Evolutionary conservation across 2,113 vertebrate species (phyloP).

Genomic region (Elgaria multicarinata): DNA sequence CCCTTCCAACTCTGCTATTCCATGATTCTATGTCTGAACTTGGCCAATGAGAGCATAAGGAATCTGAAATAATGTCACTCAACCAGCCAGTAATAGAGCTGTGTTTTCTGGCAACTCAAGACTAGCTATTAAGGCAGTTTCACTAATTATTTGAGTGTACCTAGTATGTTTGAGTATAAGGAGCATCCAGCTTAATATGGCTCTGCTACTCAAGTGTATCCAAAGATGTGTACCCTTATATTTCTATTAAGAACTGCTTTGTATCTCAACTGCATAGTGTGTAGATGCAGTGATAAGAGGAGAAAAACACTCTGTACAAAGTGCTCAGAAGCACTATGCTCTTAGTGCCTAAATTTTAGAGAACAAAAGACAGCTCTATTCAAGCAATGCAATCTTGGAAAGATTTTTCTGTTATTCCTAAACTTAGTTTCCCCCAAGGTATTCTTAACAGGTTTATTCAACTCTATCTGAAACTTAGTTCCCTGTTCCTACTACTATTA

Average conservation of each 20-base stretch:
- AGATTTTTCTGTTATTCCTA: not conserved
- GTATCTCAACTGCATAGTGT: not conserved
- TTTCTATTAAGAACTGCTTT: not conserved
- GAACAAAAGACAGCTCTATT: not conserved
- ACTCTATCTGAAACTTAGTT: not conserved
- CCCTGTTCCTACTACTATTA: not conserved
- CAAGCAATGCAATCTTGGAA: no score
- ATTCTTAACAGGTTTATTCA: not conserved
- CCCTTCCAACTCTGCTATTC: no score
- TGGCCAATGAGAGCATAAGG: not conserved
- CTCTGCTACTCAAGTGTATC: not conserved
- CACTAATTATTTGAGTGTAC: not conserved
- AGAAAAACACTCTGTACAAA: not conserved
- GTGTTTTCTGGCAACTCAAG: not conserved
- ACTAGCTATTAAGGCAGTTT: not conserved
- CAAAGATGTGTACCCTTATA: not conserved
- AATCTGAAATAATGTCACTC: not conserved
- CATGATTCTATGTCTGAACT: no score
- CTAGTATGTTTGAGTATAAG: not conserved
- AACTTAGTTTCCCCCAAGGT: not conserved
- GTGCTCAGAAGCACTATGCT: not conserved
- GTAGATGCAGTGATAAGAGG: not conserved
- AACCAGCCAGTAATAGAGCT: not conserved
- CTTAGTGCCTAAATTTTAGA: not conserved
- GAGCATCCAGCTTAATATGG: not conserved